A percentile compares a stretch with the other conserved stretches of the same genome.
phyloP scores from a whole-genome alignment of 2,888 invertebrate genomes.

The Mesorhabditis spiculigera region DNA sequence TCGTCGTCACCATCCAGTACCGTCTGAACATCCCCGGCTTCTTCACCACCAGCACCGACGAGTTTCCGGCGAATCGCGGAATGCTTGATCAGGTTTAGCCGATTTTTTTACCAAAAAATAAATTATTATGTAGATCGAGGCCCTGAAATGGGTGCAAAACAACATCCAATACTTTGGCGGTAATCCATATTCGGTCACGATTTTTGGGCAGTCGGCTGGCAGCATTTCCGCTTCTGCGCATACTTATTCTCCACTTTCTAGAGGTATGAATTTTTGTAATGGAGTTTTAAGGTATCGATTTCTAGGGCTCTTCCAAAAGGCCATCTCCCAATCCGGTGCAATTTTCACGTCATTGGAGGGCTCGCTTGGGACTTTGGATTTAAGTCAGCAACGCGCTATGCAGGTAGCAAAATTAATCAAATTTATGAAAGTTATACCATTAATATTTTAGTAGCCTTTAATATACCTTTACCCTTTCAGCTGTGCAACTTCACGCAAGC shows the following conservation, averaged over 20 bases:
- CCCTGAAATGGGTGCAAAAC: constrained; percentile 4
- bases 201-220: background rate
- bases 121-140: background rate
- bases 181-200: background rate
- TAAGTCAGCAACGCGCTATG: background rate
- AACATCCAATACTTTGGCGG: constrained; percentile 2
- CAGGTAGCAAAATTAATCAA: background rate
- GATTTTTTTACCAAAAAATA: background rate
- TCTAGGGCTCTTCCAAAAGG: background rate
- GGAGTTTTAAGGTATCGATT: background rate
- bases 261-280: background rate
- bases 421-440: background rate
- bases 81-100: constrained; percentile 2
- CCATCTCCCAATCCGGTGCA: background rate
- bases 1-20: constrained; percentile 1
- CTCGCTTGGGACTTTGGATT: background rate
- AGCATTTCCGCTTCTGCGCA: constrained; percentile 2
- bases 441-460: background rate
- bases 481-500: background rate
- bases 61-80: constrained; percentile 5
- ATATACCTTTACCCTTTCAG: background rate
- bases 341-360: constrained; percentile 2
- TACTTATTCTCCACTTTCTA: background rate
- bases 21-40: constrained; percentile 6
- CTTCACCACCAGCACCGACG: background rate